Evolutionary conservation across 2,113 vertebrate genomes (phyloP).

Genomic region (Bujurquina vittata): DNA sequence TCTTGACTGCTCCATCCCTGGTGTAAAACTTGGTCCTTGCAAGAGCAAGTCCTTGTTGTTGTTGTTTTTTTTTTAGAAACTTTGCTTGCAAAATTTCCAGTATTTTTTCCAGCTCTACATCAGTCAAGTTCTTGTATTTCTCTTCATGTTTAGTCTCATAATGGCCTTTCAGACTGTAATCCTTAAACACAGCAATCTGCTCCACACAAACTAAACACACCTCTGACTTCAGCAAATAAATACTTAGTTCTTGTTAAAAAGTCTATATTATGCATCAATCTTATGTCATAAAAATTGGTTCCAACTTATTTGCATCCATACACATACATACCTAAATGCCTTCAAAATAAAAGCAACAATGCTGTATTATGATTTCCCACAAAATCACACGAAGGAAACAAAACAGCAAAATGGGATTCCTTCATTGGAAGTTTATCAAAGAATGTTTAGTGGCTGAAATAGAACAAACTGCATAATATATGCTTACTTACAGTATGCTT

Average conservation of each 20-base stretch:
- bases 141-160: not conserved
- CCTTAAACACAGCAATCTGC: not conserved
- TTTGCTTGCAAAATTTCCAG: not conserved
- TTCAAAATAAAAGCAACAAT: not conserved
- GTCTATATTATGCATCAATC: not conserved
- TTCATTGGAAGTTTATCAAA: fast-evolving
- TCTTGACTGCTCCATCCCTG: not conserved
- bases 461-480: not conserved
- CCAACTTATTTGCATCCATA: no score
- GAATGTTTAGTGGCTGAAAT: not conserved
- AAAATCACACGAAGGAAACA: not conserved
- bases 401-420: not conserved
- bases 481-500: not conserved
- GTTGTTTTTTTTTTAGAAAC: no score
- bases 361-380: no score
- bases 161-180: not conserved
- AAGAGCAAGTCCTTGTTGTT: not conserved
- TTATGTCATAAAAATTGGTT: no score
- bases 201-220: not conserved
- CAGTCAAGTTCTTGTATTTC: not conserved
- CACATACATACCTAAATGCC: not conserved
- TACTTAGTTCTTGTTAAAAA: not conserved
- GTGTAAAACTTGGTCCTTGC: not conserved
- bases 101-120: not conserved
- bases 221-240: not conserved